Conservation (phyloP, 2,888 invertebrate genomes). For the Synergus gifuensis region DNA sequence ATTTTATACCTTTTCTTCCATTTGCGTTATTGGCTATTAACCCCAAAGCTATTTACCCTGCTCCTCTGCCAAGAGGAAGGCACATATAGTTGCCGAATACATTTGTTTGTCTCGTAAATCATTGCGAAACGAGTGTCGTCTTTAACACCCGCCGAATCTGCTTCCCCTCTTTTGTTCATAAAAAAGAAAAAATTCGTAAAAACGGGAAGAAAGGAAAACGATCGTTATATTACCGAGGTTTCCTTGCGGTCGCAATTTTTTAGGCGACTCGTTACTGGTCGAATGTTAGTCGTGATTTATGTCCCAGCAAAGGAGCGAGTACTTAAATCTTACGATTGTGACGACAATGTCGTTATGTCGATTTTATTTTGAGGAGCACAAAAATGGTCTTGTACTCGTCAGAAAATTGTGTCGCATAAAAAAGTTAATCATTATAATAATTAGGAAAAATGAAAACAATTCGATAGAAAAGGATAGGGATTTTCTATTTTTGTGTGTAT, state of each 20-base stretch:
- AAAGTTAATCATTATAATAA: too few species aligned
- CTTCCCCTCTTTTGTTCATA: constrained; percentile 45
- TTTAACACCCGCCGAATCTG: constrained; percentile 60
- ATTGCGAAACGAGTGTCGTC: constrained; percentile 58
- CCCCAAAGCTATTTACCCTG: constrained; percentile 34
- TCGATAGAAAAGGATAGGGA: too few species aligned
- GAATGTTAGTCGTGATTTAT: neutral
- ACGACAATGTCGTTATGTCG: neutral
- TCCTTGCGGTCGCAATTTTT: neutral
- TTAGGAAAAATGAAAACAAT: too few species aligned
- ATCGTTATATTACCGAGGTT: neutral
- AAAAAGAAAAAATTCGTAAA: neutral
- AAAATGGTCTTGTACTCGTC: too few species aligned
- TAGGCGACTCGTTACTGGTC: constrained; percentile 4
- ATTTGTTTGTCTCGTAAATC: constrained; percentile 65
- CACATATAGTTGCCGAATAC: constrained; percentile 46
- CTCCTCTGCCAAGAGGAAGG: constrained; percentile 1
- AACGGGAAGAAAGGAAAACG: neutral
- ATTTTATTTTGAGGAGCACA: neutral
- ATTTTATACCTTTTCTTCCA: constrained; percentile 31
- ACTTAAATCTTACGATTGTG: neutral
- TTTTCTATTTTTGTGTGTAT: too few species aligned
- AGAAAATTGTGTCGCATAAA: too few species aligned
- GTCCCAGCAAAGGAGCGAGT: neutral
- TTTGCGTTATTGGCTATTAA: constrained; percentile 33